phyloP scores from a whole-genome alignment of 2,888 invertebrate species.

The Sepioteuthis lessoniana region DNA sequence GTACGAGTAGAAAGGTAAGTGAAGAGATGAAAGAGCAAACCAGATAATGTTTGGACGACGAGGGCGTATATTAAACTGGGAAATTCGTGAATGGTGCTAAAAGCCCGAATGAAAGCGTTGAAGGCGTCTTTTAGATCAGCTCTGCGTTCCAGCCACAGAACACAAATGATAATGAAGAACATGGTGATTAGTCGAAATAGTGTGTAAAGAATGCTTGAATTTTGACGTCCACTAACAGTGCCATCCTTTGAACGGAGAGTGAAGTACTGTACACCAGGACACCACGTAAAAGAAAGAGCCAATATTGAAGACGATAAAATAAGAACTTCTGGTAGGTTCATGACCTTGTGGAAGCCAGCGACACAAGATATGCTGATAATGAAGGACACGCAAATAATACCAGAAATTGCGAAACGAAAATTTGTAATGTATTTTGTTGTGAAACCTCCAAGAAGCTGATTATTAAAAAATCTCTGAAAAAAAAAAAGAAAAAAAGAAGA shows the following conservation, averaged over 20 bases:
- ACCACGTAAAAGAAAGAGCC: conserved; percentile 56
- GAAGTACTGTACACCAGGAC: conserved; percentile 55
- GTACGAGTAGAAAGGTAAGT: conserved; percentile 56
- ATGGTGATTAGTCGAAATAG: conserved; percentile 53
- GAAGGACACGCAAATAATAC: background rate
- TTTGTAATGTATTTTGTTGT: background rate
- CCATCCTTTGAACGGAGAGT: conserved; percentile 54
- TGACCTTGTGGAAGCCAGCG: conserved; percentile 51
- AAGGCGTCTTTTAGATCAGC: conserved; percentile 50
- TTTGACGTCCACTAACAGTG: conserved; percentile 54
- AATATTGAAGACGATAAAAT: conserved; percentile 54
- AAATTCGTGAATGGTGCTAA: conserved; percentile 50
- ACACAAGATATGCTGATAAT: conserved; percentile 47
- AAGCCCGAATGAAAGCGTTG: conserved; percentile 53
- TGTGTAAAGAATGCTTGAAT: conserved; percentile 54
- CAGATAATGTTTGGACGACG: conserved; percentile 54
- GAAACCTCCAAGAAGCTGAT: background rate
- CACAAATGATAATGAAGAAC: conserved; percentile 51
- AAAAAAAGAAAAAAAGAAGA: background rate
- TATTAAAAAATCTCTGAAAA: background rate
- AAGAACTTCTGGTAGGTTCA: conserved; percentile 54
- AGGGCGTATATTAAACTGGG: conserved; percentile 51
- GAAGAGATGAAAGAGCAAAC: conserved; percentile 55
- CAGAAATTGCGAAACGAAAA: background rate
- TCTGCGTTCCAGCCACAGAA: conserved; percentile 52